Conservation (phyloP, 2,888 invertebrate species). For the Caenorhabditis wallacei region DNA sequence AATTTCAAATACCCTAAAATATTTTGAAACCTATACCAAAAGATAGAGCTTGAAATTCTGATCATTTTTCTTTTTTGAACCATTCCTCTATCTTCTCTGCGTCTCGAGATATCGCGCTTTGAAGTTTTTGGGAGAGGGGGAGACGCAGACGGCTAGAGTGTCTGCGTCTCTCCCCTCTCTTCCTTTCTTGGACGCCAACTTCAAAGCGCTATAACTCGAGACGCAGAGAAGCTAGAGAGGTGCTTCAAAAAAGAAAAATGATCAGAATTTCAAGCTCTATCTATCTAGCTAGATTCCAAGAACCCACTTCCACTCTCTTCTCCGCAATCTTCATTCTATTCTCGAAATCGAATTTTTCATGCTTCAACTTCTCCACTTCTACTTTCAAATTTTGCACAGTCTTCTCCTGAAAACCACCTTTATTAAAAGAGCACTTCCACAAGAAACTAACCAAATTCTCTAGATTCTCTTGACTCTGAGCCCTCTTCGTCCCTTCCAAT, state of each 20-base stretch:
- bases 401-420: slow-evolving; percentile 53
- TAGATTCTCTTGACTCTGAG: slow-evolving; percentile 67
- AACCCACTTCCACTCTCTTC: slow-evolving; percentile 69
- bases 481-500: slow-evolving; percentile 25
- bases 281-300: background rate
- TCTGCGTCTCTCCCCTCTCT: background rate
- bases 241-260: background rate
- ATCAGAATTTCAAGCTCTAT: background rate
- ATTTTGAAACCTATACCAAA: too few species aligned
- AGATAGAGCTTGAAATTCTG: background rate
- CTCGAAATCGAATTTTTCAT: slow-evolving; percentile 72
- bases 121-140: background rate
- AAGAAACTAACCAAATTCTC: slow-evolving; percentile 30
- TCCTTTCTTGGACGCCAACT: background rate
- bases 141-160: background rate
- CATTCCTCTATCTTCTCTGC: background rate
- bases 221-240: background rate
- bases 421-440: background rate
- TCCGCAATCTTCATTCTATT: slow-evolving; percentile 75
- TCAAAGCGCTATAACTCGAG: background rate
- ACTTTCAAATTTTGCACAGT: slow-evolving; percentile 68
- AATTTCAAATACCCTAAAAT: background rate
- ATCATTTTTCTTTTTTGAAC: background rate
- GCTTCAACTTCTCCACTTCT: slow-evolving; percentile 72
- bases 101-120: background rate